Evolutionary conservation across 2,888 invertebrate genomes (phyloP).

Genomic region (Lasioglossum pauxillum): DNA sequence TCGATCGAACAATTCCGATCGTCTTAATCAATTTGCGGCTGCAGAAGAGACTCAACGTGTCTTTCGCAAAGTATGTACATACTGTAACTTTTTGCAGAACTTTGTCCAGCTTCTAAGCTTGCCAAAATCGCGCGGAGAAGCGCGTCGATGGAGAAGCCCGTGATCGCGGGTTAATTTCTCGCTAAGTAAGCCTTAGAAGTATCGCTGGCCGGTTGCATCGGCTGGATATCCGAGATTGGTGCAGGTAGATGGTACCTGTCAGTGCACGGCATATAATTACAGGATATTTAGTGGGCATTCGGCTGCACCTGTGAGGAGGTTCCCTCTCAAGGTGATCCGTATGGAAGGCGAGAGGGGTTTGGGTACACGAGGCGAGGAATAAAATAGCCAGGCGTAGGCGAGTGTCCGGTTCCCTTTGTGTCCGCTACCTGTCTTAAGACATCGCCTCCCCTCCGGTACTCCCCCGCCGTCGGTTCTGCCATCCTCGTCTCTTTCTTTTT

Average conservation of each 20-base stretch:
- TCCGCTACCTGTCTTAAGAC: constrained; percentile 83
- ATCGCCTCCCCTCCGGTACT: constrained; percentile 69
- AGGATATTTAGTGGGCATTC: constrained; percentile 77
- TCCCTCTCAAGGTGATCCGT: constrained; percentile 61
- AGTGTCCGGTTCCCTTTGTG: constrained; percentile 84
- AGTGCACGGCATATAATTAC: constrained; percentile 76
- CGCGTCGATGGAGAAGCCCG: not conserved
- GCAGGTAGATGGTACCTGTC: constrained; percentile 74
- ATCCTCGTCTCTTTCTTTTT: constrained; percentile 66
- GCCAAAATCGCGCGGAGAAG: not conserved
- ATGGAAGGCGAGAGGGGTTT: constrained; percentile 55
- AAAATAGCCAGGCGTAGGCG: constrained; percentile 77
- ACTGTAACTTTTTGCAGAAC: not conserved
- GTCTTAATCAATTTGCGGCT: not conserved
- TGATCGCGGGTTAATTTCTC: not conserved
- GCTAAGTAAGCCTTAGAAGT: not conserved
- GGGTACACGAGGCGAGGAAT: constrained; percentile 66
- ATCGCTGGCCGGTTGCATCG: constrained; percentile 41
- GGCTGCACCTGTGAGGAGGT: constrained; percentile 78
- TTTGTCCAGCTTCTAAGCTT: not conserved
- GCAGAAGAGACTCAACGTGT: too few relatives aligned
- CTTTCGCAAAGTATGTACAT: too few relatives aligned
- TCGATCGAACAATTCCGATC: not conserved
- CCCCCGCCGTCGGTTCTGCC: constrained; percentile 14
- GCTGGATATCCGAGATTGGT: constrained; percentile 71